phyloP scores from a whole-genome alignment of 2,113 vertebrate species.

The Rousettus leschenaultii region DNA sequence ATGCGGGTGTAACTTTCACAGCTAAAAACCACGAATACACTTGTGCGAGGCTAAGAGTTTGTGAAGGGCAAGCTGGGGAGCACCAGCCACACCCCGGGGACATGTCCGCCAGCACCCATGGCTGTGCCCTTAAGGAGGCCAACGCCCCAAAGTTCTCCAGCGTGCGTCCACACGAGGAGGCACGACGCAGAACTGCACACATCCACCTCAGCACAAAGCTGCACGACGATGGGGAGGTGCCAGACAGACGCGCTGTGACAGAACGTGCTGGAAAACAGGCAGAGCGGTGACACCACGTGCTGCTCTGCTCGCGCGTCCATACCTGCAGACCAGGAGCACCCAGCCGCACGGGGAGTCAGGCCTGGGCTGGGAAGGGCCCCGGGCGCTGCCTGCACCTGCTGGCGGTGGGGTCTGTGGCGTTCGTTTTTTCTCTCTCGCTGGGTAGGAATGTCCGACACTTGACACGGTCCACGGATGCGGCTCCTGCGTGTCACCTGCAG shows the following conservation, averaged over 20 bases:
- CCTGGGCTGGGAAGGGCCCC: not conserved
- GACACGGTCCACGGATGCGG: not conserved
- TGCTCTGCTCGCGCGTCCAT: too few relatives aligned
- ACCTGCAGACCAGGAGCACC: not conserved
- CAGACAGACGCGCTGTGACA: not conserved
- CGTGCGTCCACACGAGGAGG: rapidly evolving
- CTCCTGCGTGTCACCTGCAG: not conserved
- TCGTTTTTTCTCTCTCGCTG: not conserved
- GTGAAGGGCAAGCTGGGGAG: not conserved
- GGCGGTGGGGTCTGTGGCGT: not conserved
- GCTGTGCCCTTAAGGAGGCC: not conserved
- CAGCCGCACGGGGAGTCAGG: not conserved
- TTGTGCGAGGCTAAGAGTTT: not conserved
- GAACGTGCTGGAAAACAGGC: not conserved
- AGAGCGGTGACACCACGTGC: not conserved
- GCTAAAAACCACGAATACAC: not conserved
- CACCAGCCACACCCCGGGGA: too few relatives aligned
- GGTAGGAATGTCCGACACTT: not conserved
- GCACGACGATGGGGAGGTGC: not conserved
- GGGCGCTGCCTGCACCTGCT: too few relatives aligned
- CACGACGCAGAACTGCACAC: rapidly evolving
- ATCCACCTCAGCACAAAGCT: not conserved
- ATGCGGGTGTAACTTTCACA: not conserved
- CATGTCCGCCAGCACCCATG: not conserved
- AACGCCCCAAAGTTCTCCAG: not conserved